Conservation (phyloP, 2,797 vertebrate species). For the Lerista edwardsae region DNA sequence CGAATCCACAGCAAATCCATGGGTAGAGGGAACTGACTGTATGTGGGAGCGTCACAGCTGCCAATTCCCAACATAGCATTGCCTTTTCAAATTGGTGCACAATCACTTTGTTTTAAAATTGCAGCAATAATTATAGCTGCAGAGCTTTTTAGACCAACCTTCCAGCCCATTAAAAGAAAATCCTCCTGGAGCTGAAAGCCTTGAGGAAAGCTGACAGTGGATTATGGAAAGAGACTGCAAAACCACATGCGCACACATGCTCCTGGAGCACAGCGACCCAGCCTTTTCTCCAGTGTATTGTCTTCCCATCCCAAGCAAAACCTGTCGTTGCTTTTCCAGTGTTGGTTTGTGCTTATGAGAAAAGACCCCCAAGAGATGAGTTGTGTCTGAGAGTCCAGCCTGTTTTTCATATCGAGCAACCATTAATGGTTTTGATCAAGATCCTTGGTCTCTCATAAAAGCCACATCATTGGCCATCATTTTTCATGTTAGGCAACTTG, state of each 20-base stretch:
- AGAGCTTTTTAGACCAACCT: slow-evolving; percentile 73
- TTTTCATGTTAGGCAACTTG: slow-evolving; percentile 60
- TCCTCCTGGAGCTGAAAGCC: slow-evolving; percentile 54
- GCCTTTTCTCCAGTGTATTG: slow-evolving; percentile 39
- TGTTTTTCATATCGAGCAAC: slow-evolving; percentile 55
- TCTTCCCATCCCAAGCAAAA: slow-evolving; percentile 26
- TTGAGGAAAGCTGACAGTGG: slow-evolving; percentile 62
- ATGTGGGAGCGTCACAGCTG: no score
- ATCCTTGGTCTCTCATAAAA: slow-evolving; percentile 54
- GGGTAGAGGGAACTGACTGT: no score
- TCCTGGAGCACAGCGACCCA: slow-evolving; percentile 2
- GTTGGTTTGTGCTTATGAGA: background rate
- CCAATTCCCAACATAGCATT: no score
- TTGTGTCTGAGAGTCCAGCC: slow-evolving; percentile 36
- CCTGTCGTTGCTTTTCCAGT: background rate
- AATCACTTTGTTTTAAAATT: no score
- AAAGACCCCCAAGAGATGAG: background rate
- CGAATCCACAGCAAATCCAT: no score
- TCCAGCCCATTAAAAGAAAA: slow-evolving; percentile 66
- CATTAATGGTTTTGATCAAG: slow-evolving; percentile 45
- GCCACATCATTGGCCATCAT: slow-evolving; percentile 20
- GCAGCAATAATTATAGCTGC: slow-evolving; percentile 77
- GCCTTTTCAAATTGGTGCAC: no score
- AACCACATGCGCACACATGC: background rate
- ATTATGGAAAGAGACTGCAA: slow-evolving; percentile 61